Evolutionary conservation across 2,888 invertebrate genomes (phyloP).

Genomic region (Plemyria rubiginata): DNA sequence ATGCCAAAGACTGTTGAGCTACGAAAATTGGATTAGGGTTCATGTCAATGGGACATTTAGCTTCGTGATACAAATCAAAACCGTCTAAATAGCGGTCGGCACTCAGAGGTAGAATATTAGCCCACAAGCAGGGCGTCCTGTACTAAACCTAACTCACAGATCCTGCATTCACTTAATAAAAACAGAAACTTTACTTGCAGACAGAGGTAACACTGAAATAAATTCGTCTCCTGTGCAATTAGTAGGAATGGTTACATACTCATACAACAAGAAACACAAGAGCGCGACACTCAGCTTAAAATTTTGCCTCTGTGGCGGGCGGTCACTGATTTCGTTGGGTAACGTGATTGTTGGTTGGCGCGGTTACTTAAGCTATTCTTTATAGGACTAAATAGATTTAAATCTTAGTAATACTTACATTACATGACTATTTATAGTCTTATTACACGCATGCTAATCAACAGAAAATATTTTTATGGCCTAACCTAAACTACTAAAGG

Average conservation of each 20-base stretch:
- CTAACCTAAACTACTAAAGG: not conserved
- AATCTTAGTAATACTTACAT: conserved; percentile 20
- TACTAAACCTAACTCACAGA: no score
- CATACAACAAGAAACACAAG: not conserved
- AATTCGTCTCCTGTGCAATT: not conserved
- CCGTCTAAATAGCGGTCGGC: conserved; percentile 36
- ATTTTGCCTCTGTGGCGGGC: conserved; percentile 22
- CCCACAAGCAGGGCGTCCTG: not conserved
- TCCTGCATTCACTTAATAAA: no score
- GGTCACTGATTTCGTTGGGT: conserved; percentile 40
- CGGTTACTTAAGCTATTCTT: conserved; percentile 34
- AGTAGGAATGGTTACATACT: not conserved
- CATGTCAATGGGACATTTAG: conserved; percentile 65
- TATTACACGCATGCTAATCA: conserved; percentile 23
- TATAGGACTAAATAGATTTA: conserved; percentile 33
- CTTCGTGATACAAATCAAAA: conserved; percentile 54
- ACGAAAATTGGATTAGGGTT: conserved; percentile 60
- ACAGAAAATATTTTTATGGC: conserved; percentile 2
- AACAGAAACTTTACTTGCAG: not conserved
- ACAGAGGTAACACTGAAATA: not conserved
- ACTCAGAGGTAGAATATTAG: conserved; percentile 18
- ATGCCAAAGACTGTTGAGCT: conserved; percentile 55
- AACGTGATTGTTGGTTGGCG: conserved; percentile 29
- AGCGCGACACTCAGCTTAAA: conserved; percentile 1
- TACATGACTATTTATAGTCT: conserved; percentile 20